These are phyloP conservation scores for Aurelia sp. DNA, from an alignment of 30 jellyfish, hydroid and myxozoan genomes.

Conservation along the genomic window DNA sequence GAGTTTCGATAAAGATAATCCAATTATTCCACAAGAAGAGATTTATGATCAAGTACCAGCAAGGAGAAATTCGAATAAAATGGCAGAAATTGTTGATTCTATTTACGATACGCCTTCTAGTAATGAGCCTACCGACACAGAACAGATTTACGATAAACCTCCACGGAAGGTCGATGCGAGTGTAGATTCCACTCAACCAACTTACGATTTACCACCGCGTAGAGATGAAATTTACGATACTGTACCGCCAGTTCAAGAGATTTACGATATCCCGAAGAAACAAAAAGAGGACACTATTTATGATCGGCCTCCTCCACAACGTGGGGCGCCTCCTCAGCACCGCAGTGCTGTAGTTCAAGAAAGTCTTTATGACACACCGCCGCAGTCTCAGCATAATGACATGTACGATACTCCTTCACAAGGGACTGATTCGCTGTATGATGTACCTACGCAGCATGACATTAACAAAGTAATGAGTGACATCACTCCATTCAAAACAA, in stretches of 20 bases:
- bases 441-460: constrained; percentile 79
- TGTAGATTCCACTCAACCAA: too few relatives aligned
- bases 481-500: constrained; percentile 35
- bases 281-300: not conserved
- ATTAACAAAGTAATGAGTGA: constrained; percentile 73
- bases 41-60: too few relatives aligned
- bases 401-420: constrained; percentile 4
- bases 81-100: not conserved
- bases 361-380: constrained; percentile 49
- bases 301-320: constrained; percentile 6
- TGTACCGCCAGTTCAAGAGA: constrained; percentile 16
- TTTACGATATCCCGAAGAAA: constrained; percentile 42
- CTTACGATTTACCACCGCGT: too few relatives aligned
- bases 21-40: too few relatives aligned
- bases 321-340: not conserved
- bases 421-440: constrained; percentile 23
- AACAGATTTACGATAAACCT: not conserved
- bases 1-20: too few relatives aligned
- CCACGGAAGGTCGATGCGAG: too few relatives aligned
- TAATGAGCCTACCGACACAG: not conserved
- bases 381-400: constrained; percentile 1
- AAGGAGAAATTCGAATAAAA: too few relatives aligned
- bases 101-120: constrained; percentile 65
- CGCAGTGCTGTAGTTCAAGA: constrained; percentile 18
- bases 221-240: not conserved